Evolutionary conservation across 2,113 vertebrate genomes (phyloP).

Genomic region (Platysternon megacephalum): DNA sequence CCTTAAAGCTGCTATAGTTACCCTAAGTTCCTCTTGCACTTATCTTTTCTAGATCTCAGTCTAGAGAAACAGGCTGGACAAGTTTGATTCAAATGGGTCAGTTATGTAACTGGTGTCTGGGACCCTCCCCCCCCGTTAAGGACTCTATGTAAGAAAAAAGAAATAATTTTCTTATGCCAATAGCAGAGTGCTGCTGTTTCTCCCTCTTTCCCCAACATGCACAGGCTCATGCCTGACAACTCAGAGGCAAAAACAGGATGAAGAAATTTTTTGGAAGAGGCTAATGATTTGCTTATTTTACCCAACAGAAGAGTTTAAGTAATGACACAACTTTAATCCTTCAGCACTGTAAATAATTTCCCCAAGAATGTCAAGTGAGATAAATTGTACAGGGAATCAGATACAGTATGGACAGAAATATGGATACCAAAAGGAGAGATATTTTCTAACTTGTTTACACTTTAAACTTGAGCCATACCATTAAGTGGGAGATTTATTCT

Average conservation of each 20-base stretch:
- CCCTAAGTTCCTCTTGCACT: background rate
- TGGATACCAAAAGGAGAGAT: background rate
- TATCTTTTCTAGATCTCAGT: background rate
- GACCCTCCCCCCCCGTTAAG: background rate
- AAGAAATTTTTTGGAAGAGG: background rate
- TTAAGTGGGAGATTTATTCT: background rate
- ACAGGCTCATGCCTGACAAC: background rate
- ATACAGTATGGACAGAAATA: background rate
- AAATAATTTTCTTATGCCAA: background rate
- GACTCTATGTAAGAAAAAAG: background rate
- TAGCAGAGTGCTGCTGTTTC: background rate
- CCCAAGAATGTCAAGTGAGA: background rate
- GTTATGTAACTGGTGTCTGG: background rate
- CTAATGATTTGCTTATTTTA: constrained; percentile 52
- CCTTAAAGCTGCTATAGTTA: background rate
- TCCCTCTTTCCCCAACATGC: background rate
- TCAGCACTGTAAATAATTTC: constrained; percentile 47
- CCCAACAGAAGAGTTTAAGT: constrained; percentile 23
- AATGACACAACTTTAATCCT: constrained; percentile 29
- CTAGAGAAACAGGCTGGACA: background rate
- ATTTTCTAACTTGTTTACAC: background rate
- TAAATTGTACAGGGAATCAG: background rate
- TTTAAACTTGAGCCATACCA: background rate
- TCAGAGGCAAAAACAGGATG: background rate
- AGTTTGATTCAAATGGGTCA: background rate